Base-by-base conservation (phyloP, 2,888 invertebrate genomes). In the Lobophora halterata region DNA sequence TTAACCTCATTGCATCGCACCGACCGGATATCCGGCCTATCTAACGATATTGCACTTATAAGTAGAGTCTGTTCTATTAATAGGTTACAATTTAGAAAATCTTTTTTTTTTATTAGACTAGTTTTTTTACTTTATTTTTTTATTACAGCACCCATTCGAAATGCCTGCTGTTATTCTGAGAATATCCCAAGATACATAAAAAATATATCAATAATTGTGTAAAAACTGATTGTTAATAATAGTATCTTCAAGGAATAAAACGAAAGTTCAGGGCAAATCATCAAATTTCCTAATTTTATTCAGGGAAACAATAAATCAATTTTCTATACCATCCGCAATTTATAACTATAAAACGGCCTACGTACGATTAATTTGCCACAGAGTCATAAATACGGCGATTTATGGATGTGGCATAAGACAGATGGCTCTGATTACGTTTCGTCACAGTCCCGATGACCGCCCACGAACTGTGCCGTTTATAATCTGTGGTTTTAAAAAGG, bases 381-480 rank as follows among this genome's bases (percentile, higher is more conserved):
- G 33, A 46, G 36, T 41, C 39, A 54, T 54, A 57, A 59, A 58
- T 43, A 49, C 39, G 13, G 24, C 27, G 43, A 42, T 61, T 63
- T 61, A 61, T 57, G 53, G 52, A 50, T 32, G 52, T 55, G 56
- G 21, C 56, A 52, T 54, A 56, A 57, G 62, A 61, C 52, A 57
- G 55, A 60, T 59, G 55, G 52, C 32, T 23, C 37, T 64, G 61
- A 65, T 66, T 61, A 58, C 46, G 51, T 52, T 44, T 44, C 51
- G 49, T 49, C 43, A 52, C 40, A 42, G 43, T 33, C 39, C 16
- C 32, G 33, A 30, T 26, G 39, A 26, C 38, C 42, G 46, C 45
- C 49, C 49, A 47, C 46, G 43, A 36, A 20, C 31, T 18, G n/a
- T 2, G 17, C 17, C 2, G n/a, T 2, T n/a, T 17, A 5, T 5